Evolutionary conservation across 2,797 vertebrate genomes (phyloP), one percentile per base, ranked within the genome.

Genomic region (Hoplostethus mediterraneus): DNA sequence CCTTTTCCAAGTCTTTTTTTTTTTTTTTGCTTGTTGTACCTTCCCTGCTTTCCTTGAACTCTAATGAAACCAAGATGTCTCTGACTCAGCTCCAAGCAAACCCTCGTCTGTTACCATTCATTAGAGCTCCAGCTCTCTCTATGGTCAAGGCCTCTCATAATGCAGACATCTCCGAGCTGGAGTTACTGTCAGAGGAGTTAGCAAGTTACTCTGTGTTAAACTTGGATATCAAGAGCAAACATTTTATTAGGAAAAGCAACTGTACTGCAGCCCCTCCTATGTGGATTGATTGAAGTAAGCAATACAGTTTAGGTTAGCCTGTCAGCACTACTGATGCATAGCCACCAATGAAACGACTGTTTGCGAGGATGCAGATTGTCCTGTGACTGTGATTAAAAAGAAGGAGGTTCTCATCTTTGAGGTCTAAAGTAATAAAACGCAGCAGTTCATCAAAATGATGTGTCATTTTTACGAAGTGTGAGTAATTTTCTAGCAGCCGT

Each of bases 41-140:
- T 65, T 68, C 78, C 68, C 67, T 57, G 55, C 58, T 82, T 75
- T 75, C 55, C 65, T 69, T 66, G 14, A 61, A 49, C 65, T 67
- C 58, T 63, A 83, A 83, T 87, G 21, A 73, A 77, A 87, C 56
- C 77, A 71, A 21, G 61, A 68, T 71, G 74, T 70, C 25, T 83
- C 61, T 78, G 66, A 86, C 60, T 85, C 61, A 64, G 54, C 65
- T 69, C 38, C 28, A 11, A 47, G 21, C 28, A 44, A 48, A 7
- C n/a, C 47, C n/a, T 44, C 12, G 42, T 17, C 49, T n/a, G 16
- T 51, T 79, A 49, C 14, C 62, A 65, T 70, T 67, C 57, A 60
- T 73, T 53, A 79, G 55, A 31, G 53, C 47, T 64, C 1, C 67
- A 56, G 52, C 33, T 59, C 36, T 28, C 10, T 56, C 40, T 54